A percentile compares a stretch with the other conserved stretches of the same genome.
These are phyloP conservation scores for Orthosia incerta DNA, from an alignment of 2,888 invertebrate species.

Conservation along the genomic window DNA sequence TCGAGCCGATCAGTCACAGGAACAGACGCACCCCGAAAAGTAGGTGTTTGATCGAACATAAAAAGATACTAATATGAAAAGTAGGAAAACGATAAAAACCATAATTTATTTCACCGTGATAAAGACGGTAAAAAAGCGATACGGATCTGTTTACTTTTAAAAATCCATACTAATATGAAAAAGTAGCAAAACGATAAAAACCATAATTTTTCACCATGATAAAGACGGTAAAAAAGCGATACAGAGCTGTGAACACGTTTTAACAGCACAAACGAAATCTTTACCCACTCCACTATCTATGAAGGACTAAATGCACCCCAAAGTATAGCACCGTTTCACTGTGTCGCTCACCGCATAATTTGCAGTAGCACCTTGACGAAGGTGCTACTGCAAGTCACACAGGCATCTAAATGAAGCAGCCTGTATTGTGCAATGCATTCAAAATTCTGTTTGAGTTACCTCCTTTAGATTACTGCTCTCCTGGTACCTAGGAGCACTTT, in stretches of 20 bases:
- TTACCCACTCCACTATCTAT: conserved; percentile 8
- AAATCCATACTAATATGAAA: neutral
- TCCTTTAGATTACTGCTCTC: conserved; percentile 35
- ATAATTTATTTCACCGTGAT: too few relatives aligned
- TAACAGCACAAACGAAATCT: conserved; percentile 24
- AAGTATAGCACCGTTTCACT: conserved; percentile 26
- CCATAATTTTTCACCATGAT: neutral
- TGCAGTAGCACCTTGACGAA: conserved; percentile 23
- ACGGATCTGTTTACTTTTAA: neutral
- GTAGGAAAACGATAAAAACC: too few relatives aligned
- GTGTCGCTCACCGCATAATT: conserved; percentile 31
- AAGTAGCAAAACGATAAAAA: neutral
- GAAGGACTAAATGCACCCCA: conserved; percentile 36
- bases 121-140: too few relatives aligned
- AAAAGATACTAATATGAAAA: too few relatives aligned
- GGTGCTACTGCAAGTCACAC: too few relatives aligned
- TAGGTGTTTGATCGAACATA: too few relatives aligned
- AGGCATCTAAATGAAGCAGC: conserved; percentile 43
- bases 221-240: too few relatives aligned
- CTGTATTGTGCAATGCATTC: conserved; percentile 46
- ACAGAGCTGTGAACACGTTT: neutral
- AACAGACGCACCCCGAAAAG: too few relatives aligned
- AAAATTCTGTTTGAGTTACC: conserved; percentile 55
- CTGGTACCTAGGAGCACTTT: conserved; percentile 28
- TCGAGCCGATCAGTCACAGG: too few relatives aligned